These are phyloP conservation scores for Sorex araneus DNA, from an alignment of 2,113 vertebrate genomes.

Conservation along the genomic window DNA sequence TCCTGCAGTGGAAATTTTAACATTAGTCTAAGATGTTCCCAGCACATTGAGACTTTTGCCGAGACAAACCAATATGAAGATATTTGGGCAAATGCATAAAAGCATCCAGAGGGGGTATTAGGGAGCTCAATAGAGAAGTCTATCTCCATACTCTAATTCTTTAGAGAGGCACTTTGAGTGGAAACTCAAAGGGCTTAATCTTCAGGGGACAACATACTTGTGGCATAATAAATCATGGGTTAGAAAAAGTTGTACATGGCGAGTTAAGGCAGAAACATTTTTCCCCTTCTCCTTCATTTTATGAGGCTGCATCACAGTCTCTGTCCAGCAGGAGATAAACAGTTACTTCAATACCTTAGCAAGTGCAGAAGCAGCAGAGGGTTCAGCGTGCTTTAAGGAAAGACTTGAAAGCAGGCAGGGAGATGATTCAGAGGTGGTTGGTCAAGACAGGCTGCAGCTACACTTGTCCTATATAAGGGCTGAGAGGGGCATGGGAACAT, in stretches of 20 bases:
- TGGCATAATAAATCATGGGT: not conserved
- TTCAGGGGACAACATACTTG: not conserved
- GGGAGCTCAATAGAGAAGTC: not conserved
- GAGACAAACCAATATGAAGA: not conserved
- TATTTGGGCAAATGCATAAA: not conserved
- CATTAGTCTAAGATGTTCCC: not conserved
- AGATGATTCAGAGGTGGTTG: not conserved
- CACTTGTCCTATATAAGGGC: accelerated
- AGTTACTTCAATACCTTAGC: not conserved
- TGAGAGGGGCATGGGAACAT: not conserved
- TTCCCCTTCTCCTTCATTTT: not conserved
- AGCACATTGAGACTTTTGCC: not conserved
- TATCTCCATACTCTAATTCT: not conserved
- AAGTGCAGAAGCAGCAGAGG: not conserved
- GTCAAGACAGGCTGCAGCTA: not conserved
- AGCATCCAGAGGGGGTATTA: not conserved
- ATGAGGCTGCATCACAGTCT: not conserved
- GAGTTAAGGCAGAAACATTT: not conserved
- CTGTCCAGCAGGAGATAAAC: not conserved
- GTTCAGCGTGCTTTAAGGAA: not conserved
- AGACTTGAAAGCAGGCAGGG: not conserved
- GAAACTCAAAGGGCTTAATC: not conserved
- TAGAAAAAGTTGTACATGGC: not conserved
- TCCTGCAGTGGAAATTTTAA: not conserved
- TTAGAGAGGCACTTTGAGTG: not conserved